phyloP scores from a whole-genome alignment of 2,113 vertebrate genomes.

The human (Homo sapiens) region DNA sequence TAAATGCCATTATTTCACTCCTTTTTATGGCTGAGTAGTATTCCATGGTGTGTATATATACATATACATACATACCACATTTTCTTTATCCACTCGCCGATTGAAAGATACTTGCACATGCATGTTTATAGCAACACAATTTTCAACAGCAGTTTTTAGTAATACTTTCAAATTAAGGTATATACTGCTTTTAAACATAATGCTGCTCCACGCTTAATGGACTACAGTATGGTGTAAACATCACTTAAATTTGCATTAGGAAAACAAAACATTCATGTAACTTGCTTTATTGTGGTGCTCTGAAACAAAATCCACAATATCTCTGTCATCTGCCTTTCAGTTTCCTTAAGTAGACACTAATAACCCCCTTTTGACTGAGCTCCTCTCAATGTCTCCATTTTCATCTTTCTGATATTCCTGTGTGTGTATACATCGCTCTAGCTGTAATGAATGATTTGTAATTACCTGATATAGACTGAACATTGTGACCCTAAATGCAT shows the following conservation, averaged over 20 bases:
- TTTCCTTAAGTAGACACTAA: background rate
- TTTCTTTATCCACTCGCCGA: no score
- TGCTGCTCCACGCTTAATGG: background rate
- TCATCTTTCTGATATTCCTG: background rate
- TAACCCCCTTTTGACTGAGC: rapidly evolving
- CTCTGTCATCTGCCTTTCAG: background rate
- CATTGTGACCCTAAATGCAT: background rate
- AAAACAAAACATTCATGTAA: background rate
- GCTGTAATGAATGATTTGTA: rapidly evolving
- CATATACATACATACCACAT: no score
- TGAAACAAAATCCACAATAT: background rate
- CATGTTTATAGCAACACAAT: no score
- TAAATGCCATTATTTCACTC: no score
- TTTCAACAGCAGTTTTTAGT: no score
- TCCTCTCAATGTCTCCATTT: background rate
- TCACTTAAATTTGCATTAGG: background rate
- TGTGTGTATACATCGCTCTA: background rate
- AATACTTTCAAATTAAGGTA: background rate
- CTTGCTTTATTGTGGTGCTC: background rate
- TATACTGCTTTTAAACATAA: background rate
- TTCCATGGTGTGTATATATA: no score
- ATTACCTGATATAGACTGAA: background rate
- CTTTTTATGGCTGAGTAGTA: no score
- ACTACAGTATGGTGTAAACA: background rate
- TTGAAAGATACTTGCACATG: no score